A percentile compares a stretch with the other conserved stretches of the same genome.
phyloP scores from a whole-genome alignment of 2,797 vertebrate genomes.

The Malurus leucopterus region DNA sequence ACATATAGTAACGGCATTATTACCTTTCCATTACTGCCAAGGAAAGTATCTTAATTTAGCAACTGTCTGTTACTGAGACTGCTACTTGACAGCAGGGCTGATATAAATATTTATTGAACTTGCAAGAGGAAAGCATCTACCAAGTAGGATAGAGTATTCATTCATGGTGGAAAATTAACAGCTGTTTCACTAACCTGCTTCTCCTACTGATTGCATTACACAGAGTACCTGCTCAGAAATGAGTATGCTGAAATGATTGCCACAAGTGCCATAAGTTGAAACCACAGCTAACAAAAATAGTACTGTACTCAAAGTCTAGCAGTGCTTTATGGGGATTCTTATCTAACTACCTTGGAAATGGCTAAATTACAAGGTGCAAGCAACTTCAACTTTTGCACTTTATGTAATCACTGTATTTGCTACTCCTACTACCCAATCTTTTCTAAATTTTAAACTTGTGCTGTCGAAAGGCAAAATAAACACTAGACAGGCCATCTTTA shows the following conservation, averaged over 20 bases:
- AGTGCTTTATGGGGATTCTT: background rate
- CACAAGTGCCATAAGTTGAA: background rate
- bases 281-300: background rate
- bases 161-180: background rate
- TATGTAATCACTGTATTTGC: background rate
- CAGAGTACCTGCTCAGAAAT: background rate
- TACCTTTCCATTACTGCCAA: conserved; percentile 27
- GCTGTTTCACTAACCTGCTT: background rate
- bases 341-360: background rate
- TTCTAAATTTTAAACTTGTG: conserved; percentile 2
- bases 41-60: conserved; percentile 37
- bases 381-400: background rate
- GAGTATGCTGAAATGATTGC: background rate
- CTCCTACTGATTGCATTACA: background rate
- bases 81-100: background rate
- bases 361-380: background rate
- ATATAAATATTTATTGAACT: conserved; percentile 38
- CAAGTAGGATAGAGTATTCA: background rate
- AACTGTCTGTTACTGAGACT: conserved; percentile 20
- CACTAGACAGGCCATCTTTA: background rate
- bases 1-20: conserved; percentile 9
- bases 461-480: background rate
- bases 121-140: background rate
- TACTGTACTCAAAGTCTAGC: background rate
- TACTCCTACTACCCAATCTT: background rate